These are phyloP conservation scores for Murina feae DNA, from an alignment of 2,113 vertebrate genomes.

Conservation along the genomic window DNA sequence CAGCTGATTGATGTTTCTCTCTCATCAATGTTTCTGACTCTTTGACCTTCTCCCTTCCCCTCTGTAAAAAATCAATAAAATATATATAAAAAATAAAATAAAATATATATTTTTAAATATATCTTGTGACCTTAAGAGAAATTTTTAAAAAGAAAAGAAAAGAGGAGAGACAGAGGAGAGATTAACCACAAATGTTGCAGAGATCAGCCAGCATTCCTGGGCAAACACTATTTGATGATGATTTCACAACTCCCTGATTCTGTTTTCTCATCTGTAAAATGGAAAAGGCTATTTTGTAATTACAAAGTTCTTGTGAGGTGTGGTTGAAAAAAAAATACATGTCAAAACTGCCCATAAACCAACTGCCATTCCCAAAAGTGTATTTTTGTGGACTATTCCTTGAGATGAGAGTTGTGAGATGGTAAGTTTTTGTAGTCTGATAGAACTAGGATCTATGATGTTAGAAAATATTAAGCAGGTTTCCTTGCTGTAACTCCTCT, in stretches of 20 bases:
- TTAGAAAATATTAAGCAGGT: background rate
- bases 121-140: background rate
- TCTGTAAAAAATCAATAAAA: too few species aligned
- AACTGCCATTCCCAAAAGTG: background rate
- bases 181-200: background rate
- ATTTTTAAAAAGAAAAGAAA: background rate
- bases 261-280: background rate
- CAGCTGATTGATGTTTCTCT: too few species aligned
- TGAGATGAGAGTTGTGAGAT: background rate
- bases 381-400: background rate
- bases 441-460: background rate
- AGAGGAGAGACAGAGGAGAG: rapidly evolving
- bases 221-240: background rate
- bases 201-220: background rate
- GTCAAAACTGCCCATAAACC: background rate
- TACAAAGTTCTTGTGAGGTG: background rate
- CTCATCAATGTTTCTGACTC: too few species aligned
- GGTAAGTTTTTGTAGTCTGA: background rate
- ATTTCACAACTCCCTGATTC: background rate
- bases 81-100: too few species aligned
- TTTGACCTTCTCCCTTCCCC: too few species aligned
- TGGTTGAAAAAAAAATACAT: background rate
- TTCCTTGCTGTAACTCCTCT: background rate
- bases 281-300: background rate
- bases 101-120: background rate